Base-by-base conservation (phyloP, 2,797 vertebrate species). In the Hylomyscus alleni region DNA sequence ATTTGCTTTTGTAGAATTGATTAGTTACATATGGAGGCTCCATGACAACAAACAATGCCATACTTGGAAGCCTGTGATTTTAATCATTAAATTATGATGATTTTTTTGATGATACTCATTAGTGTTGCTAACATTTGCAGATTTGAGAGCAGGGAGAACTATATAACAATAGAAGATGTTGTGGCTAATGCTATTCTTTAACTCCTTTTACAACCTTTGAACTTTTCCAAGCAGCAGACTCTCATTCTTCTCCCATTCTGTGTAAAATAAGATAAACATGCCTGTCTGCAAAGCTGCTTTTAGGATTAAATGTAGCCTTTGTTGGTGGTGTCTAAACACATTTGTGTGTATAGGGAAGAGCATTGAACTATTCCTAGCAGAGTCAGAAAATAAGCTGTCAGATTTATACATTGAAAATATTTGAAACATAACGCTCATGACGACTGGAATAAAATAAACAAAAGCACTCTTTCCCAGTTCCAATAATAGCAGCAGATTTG, bases 401-500 rank as follows among this genome's bases (percentile, higher is more conserved):
- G 40, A 50, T 96, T 97, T 96, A 96, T 94, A 95, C 91, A 94
- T 11, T 85, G 81, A 95, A 98, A 96, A 94, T 98, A 96, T 96
- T 94, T 95, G 96, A 93, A 90, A 95, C 91, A 92, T 92, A 95
- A 97, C 88, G 54, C 29, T 76, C 86, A 76, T 90, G 67, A 97
- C 82, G 62, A 91, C 72, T 37, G 62, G 95, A 85, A 96, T 96
- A 95, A 98, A 96, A 97, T 78, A 52, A 40, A 73, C 11, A 22
- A 54, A 95, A 93, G 10, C 5, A 91, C 76, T 93, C 90, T 62
- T 82, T 87, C 95, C 20, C 81, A 81, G 83, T 88, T 94, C 90
- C 37, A 69, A 65, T 83, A 97, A 91, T 85, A 95, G 90, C 76
- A 95, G 26, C 62, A 90, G 87, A 89, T 24, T 93, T 90, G 52